phyloP scores from a whole-genome alignment of 2,888 invertebrate genomes.

The Cryptus viduatorius region DNA sequence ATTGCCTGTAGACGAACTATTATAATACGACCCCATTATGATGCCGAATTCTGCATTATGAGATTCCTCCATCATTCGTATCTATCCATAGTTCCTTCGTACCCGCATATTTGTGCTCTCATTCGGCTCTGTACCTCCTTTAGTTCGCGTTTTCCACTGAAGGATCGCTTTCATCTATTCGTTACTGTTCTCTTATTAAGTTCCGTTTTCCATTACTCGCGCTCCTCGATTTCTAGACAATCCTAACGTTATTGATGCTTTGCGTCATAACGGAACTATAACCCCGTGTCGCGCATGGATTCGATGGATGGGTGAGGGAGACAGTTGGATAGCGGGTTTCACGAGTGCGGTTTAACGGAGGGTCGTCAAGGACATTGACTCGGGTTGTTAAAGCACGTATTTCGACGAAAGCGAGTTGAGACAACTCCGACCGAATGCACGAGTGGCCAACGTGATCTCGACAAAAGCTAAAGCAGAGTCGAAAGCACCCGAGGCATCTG shows the following conservation, averaged over 20 bases:
- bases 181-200: background rate
- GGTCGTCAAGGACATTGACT: slow-evolving; percentile 45
- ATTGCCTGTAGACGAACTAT: background rate
- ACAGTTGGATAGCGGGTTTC: slow-evolving; percentile 35
- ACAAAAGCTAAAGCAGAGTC: slow-evolving; percentile 18
- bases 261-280: slow-evolving; percentile 2
- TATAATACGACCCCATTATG: background rate
- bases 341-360: slow-evolving; percentile 35
- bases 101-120: background rate
- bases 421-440: background rate
- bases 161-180: background rate
- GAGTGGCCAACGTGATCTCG: slow-evolving; percentile 20
- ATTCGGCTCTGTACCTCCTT: background rate
- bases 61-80: background rate
- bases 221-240: background rate
- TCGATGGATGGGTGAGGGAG: background rate
- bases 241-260: background rate
- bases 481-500: slow-evolving; percentile 15
- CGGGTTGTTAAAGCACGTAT: slow-evolving; percentile 50
- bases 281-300: slow-evolving; percentile 3
- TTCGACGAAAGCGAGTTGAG: slow-evolving; percentile 19
- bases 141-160: background rate
- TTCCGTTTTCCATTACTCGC: slow-evolving; percentile 30
- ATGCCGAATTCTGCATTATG: background rate
- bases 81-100: background rate